Base-by-base conservation (phyloP, 2,797 vertebrate species). In the Pseudochaenichthys georgianus region DNA sequence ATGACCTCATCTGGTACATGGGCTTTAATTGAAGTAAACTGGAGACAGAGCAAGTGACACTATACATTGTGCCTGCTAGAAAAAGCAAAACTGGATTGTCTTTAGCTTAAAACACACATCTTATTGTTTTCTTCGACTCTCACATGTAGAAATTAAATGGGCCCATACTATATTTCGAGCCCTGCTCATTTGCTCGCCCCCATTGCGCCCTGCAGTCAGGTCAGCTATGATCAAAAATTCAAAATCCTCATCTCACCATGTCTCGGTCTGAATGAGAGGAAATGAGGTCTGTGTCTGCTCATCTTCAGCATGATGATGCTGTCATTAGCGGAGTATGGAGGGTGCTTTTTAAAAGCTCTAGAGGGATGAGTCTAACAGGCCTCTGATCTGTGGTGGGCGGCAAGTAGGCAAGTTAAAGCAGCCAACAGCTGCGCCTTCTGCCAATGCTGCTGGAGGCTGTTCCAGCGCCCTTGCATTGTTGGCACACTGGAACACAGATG, bases 361-460 rank as follows among this genome's bases (percentile, higher is more conserved):
- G 73, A 72, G 73, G 72, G 82, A 90, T 83, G 88, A 93, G 82
- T 92, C 91, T 90, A 91, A 87, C 60, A 70, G 82, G 73, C 85
- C 77, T 88, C 80, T 93, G 91, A 93, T 92, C 89, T 78, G 55
- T 69, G 38, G 90, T 93, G 92, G 91, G 92, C 28, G 77, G 82
- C 81, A 82, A 87, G 73, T 66, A 81, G 70, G 83, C 66, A 73
- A 78, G 75, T 54, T 68, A 81, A 82, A 72, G 83, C 81, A 48
- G 81, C 66, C 57, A 53, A 78, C 63, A 77, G 76, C 69, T 64
- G 77, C 60, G 76, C 72, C 53, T 80, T 54, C 70, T 63, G 76
- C 63, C 1, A 43, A 54, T 70, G 70, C 79, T 83, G 65, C 78
- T 61, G 60, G 47, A 83, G 84, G 86, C 79, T 82, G 83, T 81